phyloP scores from a whole-genome alignment of 1,140 invertebrate genomes.

The Aricia agestis region DNA sequence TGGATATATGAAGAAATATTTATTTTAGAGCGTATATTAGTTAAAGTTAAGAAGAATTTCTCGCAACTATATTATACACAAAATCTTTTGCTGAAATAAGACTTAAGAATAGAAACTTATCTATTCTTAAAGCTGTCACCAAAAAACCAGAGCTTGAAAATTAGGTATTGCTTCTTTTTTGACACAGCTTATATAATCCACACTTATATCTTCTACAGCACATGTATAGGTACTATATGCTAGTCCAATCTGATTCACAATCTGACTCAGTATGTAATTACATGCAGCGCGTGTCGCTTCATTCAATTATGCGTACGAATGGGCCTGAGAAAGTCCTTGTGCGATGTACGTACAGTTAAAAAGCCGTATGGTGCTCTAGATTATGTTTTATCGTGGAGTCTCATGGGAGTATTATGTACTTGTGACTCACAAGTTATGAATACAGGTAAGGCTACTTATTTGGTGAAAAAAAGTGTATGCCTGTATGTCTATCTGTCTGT shows the following conservation, averaged over 20 bases:
- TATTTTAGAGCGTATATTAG: too few species aligned
- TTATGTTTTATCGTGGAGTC: not conserved
- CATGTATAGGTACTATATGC: too few species aligned
- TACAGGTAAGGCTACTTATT: too few species aligned
- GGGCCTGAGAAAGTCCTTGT: not conserved
- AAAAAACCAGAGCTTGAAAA: not conserved
- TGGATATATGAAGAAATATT: too few species aligned
- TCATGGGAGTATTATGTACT: too few species aligned
- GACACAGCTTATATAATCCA: not conserved
- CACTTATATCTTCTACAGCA: not conserved
- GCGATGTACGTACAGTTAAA: not conserved
- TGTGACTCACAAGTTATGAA: too few species aligned
- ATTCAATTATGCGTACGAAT: conserved; percentile 10
- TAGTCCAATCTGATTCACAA: not conserved
- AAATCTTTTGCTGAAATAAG: too few species aligned
- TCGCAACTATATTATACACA: too few species aligned
- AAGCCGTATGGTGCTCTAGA: not conserved
- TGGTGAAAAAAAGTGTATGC: too few species aligned
- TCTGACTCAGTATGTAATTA: not conserved
- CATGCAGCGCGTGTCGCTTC: conserved; percentile 1
- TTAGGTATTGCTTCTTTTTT: not conserved
- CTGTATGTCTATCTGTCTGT: too few species aligned
- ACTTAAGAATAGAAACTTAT: too few species aligned
- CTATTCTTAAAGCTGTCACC: not conserved
- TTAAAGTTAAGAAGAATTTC: too few species aligned